Evolutionary conservation across 2,888 invertebrate species (phyloP), one percentile per base, ranked within the genome.

Genomic region (Emesis russula): DNA sequence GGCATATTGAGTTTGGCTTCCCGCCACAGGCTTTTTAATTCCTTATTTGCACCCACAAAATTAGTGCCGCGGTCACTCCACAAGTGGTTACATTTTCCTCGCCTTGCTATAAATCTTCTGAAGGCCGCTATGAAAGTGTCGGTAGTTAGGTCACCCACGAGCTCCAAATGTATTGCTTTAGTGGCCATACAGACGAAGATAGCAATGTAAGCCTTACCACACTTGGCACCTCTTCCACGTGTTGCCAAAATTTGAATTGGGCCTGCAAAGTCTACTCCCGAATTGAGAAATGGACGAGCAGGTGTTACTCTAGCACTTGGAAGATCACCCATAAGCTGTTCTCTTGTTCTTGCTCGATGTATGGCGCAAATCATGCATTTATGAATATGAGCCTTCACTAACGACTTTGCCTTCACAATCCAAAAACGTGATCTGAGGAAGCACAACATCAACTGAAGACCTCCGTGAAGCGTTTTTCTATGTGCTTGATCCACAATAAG

Each of bases 181-280:
- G 93, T 94, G 0, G 78, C 90, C 92, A 91, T 91, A 58, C 89
- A 89, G 5, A 91, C 79, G 58, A 89, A 95, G 0, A 95, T 86
- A 1, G 91, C 91, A 0, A 95, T 74, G 25, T 44, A 74, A 66
- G 66, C 66, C 11, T 66, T 66, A 3, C 25, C 25, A 13, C 66
- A 31, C 11, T 63, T 18, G 25, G 25, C 25, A 3, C 66, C 66
- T 66, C 66, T 25, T 3, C 66, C 66, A 13, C 66, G 66, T 31
- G 66, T 25, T 4, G 44, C 87, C 4, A 92, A 68, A 18, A 93
- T 66, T 33, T 89, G 79, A 13, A 83, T 81, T 0, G 93, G 95
- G 1, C 95, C 95, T 18, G 93, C 92, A 86, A 94, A 95, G 58
- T 95, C 94, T 0, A 94, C 91, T 36, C 93, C 93, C 36, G 91